A percentile compares a stretch with the other conserved stretches of the same genome.
phyloP scores from a whole-genome alignment of 2,888 invertebrate species.

The Cybosia mesomella region DNA sequence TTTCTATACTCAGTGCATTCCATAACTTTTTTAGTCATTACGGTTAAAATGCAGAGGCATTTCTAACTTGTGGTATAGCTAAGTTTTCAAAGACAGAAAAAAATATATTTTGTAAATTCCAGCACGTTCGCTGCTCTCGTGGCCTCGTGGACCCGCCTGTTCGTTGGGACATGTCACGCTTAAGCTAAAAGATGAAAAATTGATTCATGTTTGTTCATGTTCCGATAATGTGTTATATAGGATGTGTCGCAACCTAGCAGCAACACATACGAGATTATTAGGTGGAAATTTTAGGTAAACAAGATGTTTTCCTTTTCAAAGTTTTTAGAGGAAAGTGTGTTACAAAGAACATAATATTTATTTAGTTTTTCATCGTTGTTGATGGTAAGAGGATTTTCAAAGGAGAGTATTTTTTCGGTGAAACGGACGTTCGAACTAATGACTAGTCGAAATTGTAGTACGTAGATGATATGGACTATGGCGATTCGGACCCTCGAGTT shows the following conservation, averaged over 20 bases:
- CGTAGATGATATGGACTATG: too few species aligned
- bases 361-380: neutral
- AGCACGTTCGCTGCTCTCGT: slow-evolving; percentile 11
- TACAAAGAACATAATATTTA: neutral
- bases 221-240: slow-evolving; percentile 24
- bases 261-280: slow-evolving; percentile 19
- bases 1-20: too few species aligned
- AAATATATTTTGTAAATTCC: too few species aligned
- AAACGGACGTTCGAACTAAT: too few species aligned
- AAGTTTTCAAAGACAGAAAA: too few species aligned
- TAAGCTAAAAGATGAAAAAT: slow-evolving; percentile 44
- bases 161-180: slow-evolving; percentile 31
- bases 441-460: too few species aligned
- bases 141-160: slow-evolving; percentile 16
- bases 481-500: too few species aligned
- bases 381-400: neutral
- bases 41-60: too few species aligned
- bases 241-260: slow-evolving; percentile 11
- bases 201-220: slow-evolving; percentile 39
- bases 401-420: neutral
- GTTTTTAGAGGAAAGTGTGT: neutral
- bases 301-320: neutral
- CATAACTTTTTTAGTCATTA: too few species aligned
- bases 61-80: too few species aligned
- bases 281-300: slow-evolving; percentile 15